These are phyloP conservation scores for Alosa sapidissima DNA, from an alignment of 2,797 vertebrate genomes.

Conservation along the genomic window DNA sequence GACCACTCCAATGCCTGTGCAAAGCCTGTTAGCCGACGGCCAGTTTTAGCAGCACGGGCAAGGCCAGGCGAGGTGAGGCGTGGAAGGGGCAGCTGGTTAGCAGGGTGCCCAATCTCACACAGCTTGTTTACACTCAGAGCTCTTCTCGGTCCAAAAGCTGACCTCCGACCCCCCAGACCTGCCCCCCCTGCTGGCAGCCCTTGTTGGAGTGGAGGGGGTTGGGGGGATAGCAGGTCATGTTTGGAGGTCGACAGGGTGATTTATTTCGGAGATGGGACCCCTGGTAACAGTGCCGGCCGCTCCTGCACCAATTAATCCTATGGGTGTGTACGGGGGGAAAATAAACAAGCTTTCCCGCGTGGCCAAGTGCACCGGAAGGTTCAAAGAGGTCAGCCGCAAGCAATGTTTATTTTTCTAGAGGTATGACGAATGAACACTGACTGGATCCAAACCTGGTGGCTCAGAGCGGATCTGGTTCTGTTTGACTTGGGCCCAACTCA, in stretches of 20 bases:
- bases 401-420: constrained; percentile 35
- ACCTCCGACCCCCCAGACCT: constrained; percentile 42
- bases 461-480: constrained; percentile 23
- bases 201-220: background rate
- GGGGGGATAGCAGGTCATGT: background rate
- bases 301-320: constrained; percentile 44
- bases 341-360: constrained; percentile 34
- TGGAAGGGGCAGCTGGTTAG: constrained; percentile 9
- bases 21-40: background rate
- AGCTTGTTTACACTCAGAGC: constrained; percentile 32
- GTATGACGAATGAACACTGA: constrained; percentile 27
- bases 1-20: background rate
- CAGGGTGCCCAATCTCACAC: constrained; percentile 27
- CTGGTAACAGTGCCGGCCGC: constrained; percentile 26
- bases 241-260: constrained; percentile 27
- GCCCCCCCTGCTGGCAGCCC: background rate
- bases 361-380: constrained; percentile 32
- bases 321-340: constrained; percentile 33
- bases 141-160: constrained; percentile 17
- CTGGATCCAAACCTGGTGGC: constrained; percentile 28
- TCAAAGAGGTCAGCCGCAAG: constrained; percentile 30
- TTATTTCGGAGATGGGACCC: constrained; percentile 41
- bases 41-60: background rate
- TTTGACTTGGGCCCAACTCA: constrained; percentile 12
- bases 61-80: background rate